These are phyloP conservation scores for Phymanthus crucifer DNA, from an alignment of 92 coral and sea anemone species.

Conservation along the genomic window DNA sequence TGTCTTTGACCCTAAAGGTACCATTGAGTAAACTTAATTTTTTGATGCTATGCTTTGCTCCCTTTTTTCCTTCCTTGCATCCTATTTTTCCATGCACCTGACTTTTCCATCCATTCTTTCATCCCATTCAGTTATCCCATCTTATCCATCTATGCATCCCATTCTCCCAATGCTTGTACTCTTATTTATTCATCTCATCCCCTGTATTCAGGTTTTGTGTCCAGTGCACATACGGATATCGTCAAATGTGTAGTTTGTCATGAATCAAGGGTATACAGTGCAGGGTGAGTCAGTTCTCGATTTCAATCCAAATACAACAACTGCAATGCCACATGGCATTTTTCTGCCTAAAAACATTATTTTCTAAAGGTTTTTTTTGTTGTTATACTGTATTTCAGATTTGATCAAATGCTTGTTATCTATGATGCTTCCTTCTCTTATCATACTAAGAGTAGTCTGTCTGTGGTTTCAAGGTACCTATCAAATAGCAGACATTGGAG, in stretches of 20 bases:
- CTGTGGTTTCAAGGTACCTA: slow-evolving; percentile 87
- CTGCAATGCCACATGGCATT: no score
- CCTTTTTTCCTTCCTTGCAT: not conserved
- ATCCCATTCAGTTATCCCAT: not conserved
- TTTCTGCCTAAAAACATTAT: no score
- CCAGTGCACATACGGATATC: slow-evolving; percentile 79
- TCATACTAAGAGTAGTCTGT: slow-evolving; percentile 74
- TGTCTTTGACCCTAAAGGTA: slow-evolving; percentile 81
- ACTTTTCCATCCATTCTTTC: not conserved
- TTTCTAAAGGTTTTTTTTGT: not conserved
- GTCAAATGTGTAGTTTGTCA: slow-evolving; percentile 90
- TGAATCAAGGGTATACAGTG: slow-evolving; percentile 96
- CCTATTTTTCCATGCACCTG: not conserved
- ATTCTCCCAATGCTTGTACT: not conserved
- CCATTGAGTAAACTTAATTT: not conserved
- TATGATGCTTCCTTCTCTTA: slow-evolving; percentile 93
- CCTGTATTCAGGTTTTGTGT: slow-evolving; percentile 57
- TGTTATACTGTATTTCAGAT: slow-evolving; percentile 44
- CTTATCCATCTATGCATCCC: not conserved
- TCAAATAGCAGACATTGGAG: not conserved
- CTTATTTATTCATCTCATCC: not conserved
- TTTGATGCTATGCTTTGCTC: not conserved
- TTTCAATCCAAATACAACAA: not conserved
- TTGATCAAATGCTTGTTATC: slow-evolving; percentile 84
- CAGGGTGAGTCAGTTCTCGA: slow-evolving; percentile 69